Conservation (phyloP, 2,888 invertebrate species). For the Acrobasis suavella region DNA sequence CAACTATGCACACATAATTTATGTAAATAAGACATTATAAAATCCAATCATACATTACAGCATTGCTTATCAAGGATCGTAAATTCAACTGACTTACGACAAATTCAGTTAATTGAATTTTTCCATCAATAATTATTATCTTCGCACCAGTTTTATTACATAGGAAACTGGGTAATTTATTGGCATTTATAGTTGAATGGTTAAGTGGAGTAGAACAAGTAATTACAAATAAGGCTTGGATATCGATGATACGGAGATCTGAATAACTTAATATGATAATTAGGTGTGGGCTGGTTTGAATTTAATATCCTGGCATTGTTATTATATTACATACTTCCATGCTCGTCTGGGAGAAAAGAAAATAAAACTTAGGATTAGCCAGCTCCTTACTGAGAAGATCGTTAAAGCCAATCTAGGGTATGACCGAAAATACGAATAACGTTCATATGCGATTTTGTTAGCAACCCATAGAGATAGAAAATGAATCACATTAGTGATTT, state of each 20-base stretch:
- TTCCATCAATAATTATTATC: constrained; percentile 30
- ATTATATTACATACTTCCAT: constrained; percentile 12
- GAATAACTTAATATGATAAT: constrained; percentile 33
- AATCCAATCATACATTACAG: constrained; percentile 15
- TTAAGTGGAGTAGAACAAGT: constrained; percentile 25
- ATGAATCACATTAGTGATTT: too few relatives aligned
- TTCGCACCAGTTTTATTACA: constrained; percentile 18
- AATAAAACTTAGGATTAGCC: too few relatives aligned
- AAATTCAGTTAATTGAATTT: constrained; percentile 23
- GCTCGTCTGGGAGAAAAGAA: too few relatives aligned
- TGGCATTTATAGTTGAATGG: constrained; percentile 31
- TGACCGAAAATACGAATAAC: too few relatives aligned
- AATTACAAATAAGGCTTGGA: constrained; percentile 34
- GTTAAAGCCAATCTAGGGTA: neutral
- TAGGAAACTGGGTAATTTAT: constrained; percentile 32
- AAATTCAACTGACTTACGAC: constrained; percentile 18
- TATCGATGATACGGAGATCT: constrained; percentile 32
- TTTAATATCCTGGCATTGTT: constrained; percentile 24
- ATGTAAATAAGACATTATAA: constrained; percentile 17
- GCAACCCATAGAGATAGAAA: too few relatives aligned
- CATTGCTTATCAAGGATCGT: constrained; percentile 22
- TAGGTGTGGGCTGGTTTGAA: constrained; percentile 28
- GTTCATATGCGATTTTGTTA: too few relatives aligned
- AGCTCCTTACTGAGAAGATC: too few relatives aligned
- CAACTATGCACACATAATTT: constrained; percentile 9